Evolutionary conservation across 2,888 invertebrate genomes (phyloP).

Genomic region (Nasonia oneida): DNA sequence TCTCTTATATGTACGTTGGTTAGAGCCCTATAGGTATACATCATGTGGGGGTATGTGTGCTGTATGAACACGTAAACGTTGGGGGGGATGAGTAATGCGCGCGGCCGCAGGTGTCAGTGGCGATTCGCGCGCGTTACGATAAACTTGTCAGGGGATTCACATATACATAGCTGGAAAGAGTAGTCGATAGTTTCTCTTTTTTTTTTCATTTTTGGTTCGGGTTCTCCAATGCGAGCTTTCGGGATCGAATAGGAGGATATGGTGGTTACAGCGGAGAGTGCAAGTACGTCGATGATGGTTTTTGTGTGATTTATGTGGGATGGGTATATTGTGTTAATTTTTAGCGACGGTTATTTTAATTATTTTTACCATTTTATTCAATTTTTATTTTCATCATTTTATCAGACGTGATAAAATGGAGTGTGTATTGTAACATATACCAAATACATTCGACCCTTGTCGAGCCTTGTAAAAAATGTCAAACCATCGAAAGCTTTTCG

Average conservation of each 20-base stretch:
- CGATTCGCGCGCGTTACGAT: constrained; percentile 54
- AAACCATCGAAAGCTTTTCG: too few relatives aligned
- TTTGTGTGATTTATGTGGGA: not conserved
- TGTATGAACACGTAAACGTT: constrained; percentile 32
- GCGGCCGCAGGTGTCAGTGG: constrained; percentile 57
- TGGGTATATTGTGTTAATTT: too few relatives aligned
- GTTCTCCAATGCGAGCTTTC: not conserved
- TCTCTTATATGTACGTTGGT: not conserved
- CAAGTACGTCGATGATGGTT: not conserved
- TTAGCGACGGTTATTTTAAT: too few relatives aligned
- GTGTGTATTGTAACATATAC: too few relatives aligned
- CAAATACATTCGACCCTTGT: too few relatives aligned
- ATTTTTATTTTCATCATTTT: too few relatives aligned
- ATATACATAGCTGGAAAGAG: not conserved
- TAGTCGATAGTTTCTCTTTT: not conserved
- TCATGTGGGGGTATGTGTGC: not conserved
- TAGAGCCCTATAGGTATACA: not conserved
- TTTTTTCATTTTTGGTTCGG: not conserved
- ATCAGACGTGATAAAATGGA: too few relatives aligned
- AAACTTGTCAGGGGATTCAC: not conserved
- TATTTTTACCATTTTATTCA: too few relatives aligned
- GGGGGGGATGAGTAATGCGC: constrained; percentile 31
- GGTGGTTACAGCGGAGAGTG: too few relatives aligned
- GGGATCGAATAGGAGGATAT: not conserved
- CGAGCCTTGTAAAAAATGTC: too few relatives aligned